phyloP scores from a whole-genome alignment of 2,888 invertebrate genomes.

The Horisme vitalbata region DNA sequence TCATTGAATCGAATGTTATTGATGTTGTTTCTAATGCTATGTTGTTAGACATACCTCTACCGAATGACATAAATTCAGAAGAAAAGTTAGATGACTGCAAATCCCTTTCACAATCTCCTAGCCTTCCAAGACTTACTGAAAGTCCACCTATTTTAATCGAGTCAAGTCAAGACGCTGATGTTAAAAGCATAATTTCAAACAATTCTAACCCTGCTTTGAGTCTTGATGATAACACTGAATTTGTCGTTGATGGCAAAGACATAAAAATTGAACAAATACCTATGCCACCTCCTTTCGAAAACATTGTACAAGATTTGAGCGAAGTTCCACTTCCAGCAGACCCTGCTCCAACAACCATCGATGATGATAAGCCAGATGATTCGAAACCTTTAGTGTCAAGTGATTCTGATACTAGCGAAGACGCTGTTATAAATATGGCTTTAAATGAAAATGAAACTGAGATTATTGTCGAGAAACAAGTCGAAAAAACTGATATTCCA shows the following conservation, averaged over 20 bases:
- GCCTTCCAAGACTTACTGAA: conserved; percentile 85
- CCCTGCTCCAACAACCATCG: conserved; percentile 54
- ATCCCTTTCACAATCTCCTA: conserved; percentile 78
- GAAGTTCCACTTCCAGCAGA: conserved; percentile 69
- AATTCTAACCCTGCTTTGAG: conserved; percentile 25
- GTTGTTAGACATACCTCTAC: conserved; percentile 67
- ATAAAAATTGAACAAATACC: conserved; percentile 68
- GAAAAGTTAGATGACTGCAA: conserved; percentile 59
- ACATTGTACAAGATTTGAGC: conserved; percentile 64
- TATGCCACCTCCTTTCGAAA: conserved; percentile 68
- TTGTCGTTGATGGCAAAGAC: conserved; percentile 52
- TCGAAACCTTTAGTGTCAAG: conserved; percentile 84
- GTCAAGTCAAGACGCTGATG: conserved; percentile 46
- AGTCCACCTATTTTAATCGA: conserved; percentile 76
- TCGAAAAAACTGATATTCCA: conserved; percentile 58
- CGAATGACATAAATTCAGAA: conserved; percentile 58
- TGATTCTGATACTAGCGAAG: conserved; percentile 85
- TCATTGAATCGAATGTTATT: conserved; percentile 41
- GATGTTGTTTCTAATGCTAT: conserved; percentile 58
- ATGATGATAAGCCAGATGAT: conserved; percentile 71
- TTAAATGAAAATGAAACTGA: conserved; percentile 60
- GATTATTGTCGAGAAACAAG: conserved; percentile 54
- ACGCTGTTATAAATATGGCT: conserved; percentile 91
- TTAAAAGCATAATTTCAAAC: conserved; percentile 35
- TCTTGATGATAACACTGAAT: conserved; percentile 47